phyloP scores from a whole-genome alignment of 2,888 invertebrate genomes.

The Rhagonycha fulva region DNA sequence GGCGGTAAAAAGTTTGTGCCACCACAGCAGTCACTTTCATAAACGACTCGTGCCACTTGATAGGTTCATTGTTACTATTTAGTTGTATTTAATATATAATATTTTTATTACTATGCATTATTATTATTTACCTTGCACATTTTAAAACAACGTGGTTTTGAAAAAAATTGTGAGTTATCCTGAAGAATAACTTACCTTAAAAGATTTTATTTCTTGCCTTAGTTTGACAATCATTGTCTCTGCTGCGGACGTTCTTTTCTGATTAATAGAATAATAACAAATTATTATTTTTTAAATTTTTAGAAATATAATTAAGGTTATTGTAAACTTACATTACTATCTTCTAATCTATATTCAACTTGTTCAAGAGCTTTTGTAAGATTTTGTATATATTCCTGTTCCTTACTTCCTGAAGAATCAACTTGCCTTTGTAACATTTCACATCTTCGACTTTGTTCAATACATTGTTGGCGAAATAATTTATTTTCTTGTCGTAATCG shows the following conservation, averaged over 20 bases:
- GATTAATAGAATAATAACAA: conserved; percentile 43
- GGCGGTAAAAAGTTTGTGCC: no score
- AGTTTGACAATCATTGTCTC: conserved; percentile 67
- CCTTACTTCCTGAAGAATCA: conserved; percentile 57
- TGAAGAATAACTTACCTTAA: conserved; percentile 60
- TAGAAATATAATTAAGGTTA: neutral
- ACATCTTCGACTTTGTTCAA: conserved; percentile 59
- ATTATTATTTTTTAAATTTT: neutral
- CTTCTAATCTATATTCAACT: conserved; percentile 63
- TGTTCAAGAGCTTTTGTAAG: conserved; percentile 62
- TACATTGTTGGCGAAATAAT: conserved; percentile 58
- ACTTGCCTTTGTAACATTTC: conserved; percentile 61
- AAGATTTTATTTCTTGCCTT: conserved; percentile 70
- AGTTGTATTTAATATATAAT: no score
- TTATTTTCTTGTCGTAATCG: conserved; percentile 63
- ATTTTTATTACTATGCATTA: no score
- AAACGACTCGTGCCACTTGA: no score
- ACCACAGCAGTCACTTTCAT: no score
- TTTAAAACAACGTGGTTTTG: no score
- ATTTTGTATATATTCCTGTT: conserved; percentile 60
- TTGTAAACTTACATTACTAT: conserved; percentile 57
- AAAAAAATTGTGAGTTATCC: neutral
- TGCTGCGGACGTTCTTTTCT: conserved; percentile 66
- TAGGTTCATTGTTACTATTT: no score
- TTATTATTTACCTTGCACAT: no score